Evolutionary conservation across 2,113 vertebrate species (phyloP).

Genomic region (Anas platyrhynchos): DNA sequence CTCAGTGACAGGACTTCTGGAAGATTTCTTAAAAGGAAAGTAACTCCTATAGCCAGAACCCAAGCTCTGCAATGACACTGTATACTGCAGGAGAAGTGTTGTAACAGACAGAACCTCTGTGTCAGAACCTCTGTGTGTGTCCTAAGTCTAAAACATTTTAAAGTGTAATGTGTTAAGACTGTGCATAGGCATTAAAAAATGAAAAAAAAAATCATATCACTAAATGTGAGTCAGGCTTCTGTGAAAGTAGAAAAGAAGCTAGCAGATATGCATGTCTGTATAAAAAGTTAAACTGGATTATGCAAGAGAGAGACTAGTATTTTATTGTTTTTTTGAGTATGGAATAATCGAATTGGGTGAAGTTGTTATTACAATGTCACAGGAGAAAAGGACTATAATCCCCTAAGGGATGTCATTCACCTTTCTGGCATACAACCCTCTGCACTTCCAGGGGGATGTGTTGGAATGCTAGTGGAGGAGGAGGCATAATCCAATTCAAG

Average conservation of each 20-base stretch:
- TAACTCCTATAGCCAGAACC: neutral
- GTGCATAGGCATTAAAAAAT: neutral
- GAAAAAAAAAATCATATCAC: neutral
- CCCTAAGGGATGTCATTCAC: neutral
- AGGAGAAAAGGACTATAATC: neutral
- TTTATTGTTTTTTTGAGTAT: neutral
- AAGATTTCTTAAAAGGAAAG: neutral
- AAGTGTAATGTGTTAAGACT: neutral
- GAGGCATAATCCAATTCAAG: constrained; percentile 2
- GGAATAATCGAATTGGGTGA: neutral
- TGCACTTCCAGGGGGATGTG: neutral
- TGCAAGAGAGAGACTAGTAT: neutral
- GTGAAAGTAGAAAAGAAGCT: neutral
- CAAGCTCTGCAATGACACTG: neutral
- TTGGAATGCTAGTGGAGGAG: neutral
- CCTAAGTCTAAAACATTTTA: neutral
- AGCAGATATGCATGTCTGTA: neutral
- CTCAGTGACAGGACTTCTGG: fast-evolving
- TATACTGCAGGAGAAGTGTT: neutral
- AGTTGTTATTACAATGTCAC: neutral
- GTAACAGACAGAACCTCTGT: neutral
- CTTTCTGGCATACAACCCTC: neutral
- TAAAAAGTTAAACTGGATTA: neutral
- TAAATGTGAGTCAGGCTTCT: neutral
- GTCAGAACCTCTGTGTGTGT: neutral